phyloP scores from a whole-genome alignment of 2,888 invertebrate genomes.

The Pristionchus mayeri region DNA sequence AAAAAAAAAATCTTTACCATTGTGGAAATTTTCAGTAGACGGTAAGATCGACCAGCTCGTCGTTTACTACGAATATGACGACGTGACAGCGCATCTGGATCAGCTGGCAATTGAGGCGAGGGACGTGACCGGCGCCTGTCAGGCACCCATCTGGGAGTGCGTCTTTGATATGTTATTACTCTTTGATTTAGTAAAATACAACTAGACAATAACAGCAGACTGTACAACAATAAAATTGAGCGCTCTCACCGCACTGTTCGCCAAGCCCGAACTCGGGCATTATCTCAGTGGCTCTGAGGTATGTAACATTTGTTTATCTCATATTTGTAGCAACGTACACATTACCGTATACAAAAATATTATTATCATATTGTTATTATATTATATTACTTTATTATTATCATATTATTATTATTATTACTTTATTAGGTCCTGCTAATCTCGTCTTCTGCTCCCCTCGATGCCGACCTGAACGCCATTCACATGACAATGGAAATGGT shows the following conservation, averaged over 20 bases:
- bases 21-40: background rate
- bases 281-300: conserved; percentile 25
- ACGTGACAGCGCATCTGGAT: background rate
- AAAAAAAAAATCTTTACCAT: too few species aligned
- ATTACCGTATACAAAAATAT: too few species aligned
- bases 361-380: too few species aligned
- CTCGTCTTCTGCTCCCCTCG: conserved; percentile 4
- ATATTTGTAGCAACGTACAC: too few species aligned
- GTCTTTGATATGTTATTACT: background rate
- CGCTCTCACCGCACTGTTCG: background rate
- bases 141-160: conserved; percentile 26
- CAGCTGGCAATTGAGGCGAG: background rate
- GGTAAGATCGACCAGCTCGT: background rate
- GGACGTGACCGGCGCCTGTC: background rate
- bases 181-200: background rate
- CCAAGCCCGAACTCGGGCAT: background rate
- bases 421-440: conserved; percentile 4
- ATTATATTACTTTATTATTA: too few species aligned
- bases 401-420: background rate
- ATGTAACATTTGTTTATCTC: background rate
- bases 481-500: conserved; percentile 30
- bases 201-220: too few species aligned
- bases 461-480: conserved; percentile 16
- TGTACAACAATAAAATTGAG: background rate
- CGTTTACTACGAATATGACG: conserved; percentile 39